Evolutionary conservation across 2,113 vertebrate species (phyloP), one percentile per base, ranked within the genome.

Genomic region (Eubucco bourcierii): DNA sequence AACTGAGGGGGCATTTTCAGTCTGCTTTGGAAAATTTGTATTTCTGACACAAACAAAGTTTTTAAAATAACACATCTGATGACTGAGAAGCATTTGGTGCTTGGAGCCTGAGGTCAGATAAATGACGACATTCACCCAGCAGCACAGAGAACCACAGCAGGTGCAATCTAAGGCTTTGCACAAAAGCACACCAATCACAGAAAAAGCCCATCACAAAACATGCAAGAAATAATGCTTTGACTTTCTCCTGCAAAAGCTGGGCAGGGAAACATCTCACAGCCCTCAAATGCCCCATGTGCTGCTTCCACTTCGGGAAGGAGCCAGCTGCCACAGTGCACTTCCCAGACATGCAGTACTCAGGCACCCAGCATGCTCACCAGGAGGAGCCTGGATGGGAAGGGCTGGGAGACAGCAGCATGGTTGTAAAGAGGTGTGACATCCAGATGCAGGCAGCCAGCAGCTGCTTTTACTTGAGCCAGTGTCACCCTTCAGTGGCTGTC

Each of bases 31-130:
- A 47, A 23, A 1, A 6, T 31, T 56, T 61, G 15, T 60, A 61
- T 53, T 84, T 73, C 58, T 66, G 56, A 29, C 7, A 61, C 33
- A 73, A 82, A 37, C 12, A 1, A 50, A 7, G 18, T 59, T 87
- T 76, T 46, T 23, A 58, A 27, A 67, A 15, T 3, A 70, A 41
- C 4, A 3, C 2, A 2, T 9, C 7, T 0, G 1, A 55, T 5
- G 61, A 28, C 6, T 20, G 17, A 64, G 28, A 46, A 61, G 7
- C 11, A 4, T 39, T 33, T 55, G 23, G 46, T 13, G 15, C 34
- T 70, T 67, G n/a, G 33, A 83, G 34, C 16, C 25, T 0, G 3
- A 76, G 23, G 33, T 4, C 33, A 76, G n/a, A 31, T 27, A 29
- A 74, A 31, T 23, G 9, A 15, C 58, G 5, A 16, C 0, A 0